phyloP scores from a whole-genome alignment of 92 coral and sea anemone species.

The Parazoanthus atlanticus region DNA sequence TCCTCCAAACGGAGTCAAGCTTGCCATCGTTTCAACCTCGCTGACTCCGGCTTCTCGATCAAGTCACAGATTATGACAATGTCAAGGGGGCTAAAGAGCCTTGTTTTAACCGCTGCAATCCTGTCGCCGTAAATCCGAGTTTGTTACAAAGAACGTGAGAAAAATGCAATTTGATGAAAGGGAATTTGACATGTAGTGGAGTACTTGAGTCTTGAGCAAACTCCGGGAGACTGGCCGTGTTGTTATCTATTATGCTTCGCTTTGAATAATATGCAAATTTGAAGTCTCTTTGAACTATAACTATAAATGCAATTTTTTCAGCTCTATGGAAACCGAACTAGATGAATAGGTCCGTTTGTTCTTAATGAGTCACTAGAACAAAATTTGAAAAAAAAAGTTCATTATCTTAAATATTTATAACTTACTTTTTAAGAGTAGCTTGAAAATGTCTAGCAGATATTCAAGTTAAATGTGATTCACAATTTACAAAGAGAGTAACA shows the following conservation, averaged over 20 bases:
- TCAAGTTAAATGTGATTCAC: no score
- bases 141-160: slow-evolving; percentile 7
- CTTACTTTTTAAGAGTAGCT: no score
- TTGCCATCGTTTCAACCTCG: slow-evolving; percentile 4
- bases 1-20: slow-evolving; percentile 20
- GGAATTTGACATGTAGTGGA: neutral
- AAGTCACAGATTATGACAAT: neutral
- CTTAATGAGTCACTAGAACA: neutral
- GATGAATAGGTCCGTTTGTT: neutral
- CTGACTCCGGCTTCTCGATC: neutral
- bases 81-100: neutral
- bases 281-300: neutral
- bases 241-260: neutral
- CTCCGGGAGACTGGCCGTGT: neutral
- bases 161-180: slow-evolving; percentile 12
- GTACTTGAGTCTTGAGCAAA: slow-evolving; percentile 4
- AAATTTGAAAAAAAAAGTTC: no score
- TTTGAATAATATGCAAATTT: slow-evolving; percentile 19
- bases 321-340: slow-evolving; percentile 31
- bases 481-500: no score
- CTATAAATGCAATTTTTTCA: slow-evolving; percentile 1
- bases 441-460: no score
- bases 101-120: neutral
- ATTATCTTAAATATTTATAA: no score
- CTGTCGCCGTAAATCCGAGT: slow-evolving; percentile 7